A percentile compares a stretch with the other conserved stretches of the same genome.
Evolutionary conservation across 2,113 vertebrate genomes (phyloP).

Genomic region (Pandion haliaetus): DNA sequence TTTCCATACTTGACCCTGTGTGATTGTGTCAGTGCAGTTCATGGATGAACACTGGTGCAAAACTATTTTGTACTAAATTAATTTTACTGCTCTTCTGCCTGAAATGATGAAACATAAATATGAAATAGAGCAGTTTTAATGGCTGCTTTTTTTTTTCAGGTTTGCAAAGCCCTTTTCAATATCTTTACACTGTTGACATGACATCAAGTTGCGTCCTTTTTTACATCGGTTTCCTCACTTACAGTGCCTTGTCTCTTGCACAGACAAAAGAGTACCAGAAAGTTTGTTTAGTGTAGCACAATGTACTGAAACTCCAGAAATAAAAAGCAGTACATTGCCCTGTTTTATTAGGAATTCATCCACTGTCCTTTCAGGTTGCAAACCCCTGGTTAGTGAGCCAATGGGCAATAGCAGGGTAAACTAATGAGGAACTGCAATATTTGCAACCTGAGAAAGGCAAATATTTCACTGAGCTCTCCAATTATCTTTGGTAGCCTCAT

Average conservation of each 20-base stretch:
- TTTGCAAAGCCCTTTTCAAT: background rate
- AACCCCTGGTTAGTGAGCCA: background rate
- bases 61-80: background rate
- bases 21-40: background rate
- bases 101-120: background rate
- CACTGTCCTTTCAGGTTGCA: background rate
- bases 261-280: background rate
- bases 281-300: background rate
- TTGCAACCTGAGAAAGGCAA: constrained; percentile 32
- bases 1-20: background rate
- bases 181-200: background rate
- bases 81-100: background rate
- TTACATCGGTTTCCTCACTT: background rate
- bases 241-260: background rate
- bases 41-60: background rate
- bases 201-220: background rate
- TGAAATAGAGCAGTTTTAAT: background rate
- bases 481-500: constrained; percentile 38
- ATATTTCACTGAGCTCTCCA: constrained; percentile 44
- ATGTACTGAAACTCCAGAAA: background rate
- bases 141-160: background rate
- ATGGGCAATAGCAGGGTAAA: background rate
- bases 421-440: constrained; percentile 13
- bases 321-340: background rate
- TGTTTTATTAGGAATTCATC: background rate